Percentiles rank a stretch among this genome's conserved stretches.
Evolutionary conservation across 2,797 vertebrate species (phyloP).

Genomic region (Centroberyx gerrardi): DNA sequence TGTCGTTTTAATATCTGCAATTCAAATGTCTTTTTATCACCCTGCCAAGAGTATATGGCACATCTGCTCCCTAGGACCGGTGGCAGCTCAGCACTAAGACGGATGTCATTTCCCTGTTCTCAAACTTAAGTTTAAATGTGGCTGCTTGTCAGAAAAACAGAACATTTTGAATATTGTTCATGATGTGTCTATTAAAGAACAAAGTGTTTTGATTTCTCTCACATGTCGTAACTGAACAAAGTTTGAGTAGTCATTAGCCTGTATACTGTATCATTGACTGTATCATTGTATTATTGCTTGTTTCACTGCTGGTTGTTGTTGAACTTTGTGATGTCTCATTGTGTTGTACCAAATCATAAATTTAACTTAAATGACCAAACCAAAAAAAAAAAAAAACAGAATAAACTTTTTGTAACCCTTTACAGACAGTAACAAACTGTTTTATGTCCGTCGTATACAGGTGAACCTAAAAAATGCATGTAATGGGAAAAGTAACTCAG

Average conservation of each 20-base stretch:
- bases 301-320: too few species aligned
- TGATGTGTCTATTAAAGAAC: constrained; percentile 1
- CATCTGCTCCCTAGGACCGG: not conserved
- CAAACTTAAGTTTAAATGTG: constrained; percentile 30
- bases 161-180: constrained; percentile 23
- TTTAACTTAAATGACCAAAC: too few species aligned
- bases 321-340: too few species aligned
- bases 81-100: constrained; percentile 35
- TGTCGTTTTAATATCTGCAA: constrained; percentile 59
- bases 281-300: too few species aligned
- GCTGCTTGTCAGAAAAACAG: constrained; percentile 32
- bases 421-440: too few species aligned
- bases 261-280: too few species aligned
- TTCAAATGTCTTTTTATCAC: constrained; percentile 58
- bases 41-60: constrained; percentile 20
- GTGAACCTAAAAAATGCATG: too few species aligned
- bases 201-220: constrained; percentile 14
- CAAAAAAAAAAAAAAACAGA: too few species aligned
- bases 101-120: constrained; percentile 45
- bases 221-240: constrained; percentile 3
- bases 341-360: too few species aligned
- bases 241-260: not conserved
- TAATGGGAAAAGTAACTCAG: too few species aligned
- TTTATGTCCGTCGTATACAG: too few species aligned
- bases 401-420: too few species aligned